Conservation (phyloP, 2,113 vertebrate genomes). For the Tragelaphus strepsiceros region DNA sequence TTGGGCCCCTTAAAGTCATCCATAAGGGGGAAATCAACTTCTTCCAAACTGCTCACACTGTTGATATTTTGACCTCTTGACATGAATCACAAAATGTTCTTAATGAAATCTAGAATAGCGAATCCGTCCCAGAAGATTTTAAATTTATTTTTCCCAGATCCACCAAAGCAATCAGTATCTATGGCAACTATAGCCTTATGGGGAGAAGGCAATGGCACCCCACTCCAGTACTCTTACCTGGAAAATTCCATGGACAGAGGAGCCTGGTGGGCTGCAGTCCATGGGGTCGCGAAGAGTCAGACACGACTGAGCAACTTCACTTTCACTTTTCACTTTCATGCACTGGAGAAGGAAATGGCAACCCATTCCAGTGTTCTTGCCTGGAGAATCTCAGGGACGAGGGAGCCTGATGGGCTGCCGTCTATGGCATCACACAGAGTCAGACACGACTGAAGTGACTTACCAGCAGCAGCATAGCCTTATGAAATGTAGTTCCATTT, state of each 20-base stretch:
- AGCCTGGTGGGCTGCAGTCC: too few relatives aligned
- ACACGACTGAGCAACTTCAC: accelerated
- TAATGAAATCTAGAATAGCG: background rate
- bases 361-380: too few relatives aligned
- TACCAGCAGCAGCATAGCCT: too few relatives aligned
- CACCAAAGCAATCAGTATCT: background rate
- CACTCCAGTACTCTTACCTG: too few relatives aligned
- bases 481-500: background rate
- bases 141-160: background rate
- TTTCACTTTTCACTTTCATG: too few relatives aligned
- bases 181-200: background rate
- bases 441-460: too few relatives aligned
- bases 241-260: too few relatives aligned
- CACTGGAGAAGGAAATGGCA: too few relatives aligned
- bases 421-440: too few relatives aligned
- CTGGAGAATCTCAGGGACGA: too few relatives aligned
- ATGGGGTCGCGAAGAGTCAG: accelerated
- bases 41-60: background rate
- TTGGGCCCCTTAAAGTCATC: background rate
- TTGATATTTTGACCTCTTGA: background rate
- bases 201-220: too few relatives aligned
- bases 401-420: too few relatives aligned
- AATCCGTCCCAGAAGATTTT: background rate
- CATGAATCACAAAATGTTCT: background rate
- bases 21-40: background rate